Conservation (phyloP, 92 coral and sea anemone genomes). For the Palythoa grandiflora region DNA sequence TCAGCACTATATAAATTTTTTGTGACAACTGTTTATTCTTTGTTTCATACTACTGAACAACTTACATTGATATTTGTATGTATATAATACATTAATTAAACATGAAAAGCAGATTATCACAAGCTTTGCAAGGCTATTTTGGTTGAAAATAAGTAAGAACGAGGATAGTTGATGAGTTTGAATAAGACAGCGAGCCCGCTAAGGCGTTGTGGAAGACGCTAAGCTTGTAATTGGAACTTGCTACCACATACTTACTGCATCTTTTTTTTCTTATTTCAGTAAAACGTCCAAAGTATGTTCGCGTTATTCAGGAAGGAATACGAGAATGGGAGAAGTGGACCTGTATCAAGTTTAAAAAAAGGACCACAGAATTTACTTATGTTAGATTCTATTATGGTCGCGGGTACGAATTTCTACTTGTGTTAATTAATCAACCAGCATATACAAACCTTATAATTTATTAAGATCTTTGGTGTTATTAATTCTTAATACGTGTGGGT, state of each 20-base stretch:
- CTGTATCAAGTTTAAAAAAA: slow-evolving; percentile 39
- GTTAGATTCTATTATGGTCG: slow-evolving; percentile 41
- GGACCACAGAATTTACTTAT: slow-evolving; percentile 25
- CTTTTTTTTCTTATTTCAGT: not conserved
- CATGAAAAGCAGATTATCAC: too few relatives aligned
- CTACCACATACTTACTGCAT: not conserved
- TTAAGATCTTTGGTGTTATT: too few relatives aligned
- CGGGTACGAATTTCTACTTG: not conserved
- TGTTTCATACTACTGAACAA: too few relatives aligned
- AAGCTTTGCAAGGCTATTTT: too few relatives aligned
- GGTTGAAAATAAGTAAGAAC: too few relatives aligned
- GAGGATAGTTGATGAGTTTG: too few relatives aligned
- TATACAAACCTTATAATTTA: not conserved
- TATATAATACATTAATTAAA: not conserved
- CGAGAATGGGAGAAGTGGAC: slow-evolving; percentile 50
- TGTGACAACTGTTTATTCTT: too few relatives aligned
- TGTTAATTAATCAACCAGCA: not conserved
- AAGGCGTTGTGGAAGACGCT: not conserved
- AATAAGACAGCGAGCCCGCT: too few relatives aligned
- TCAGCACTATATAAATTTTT: too few relatives aligned
- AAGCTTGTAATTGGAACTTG: not conserved
- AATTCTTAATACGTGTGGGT: too few relatives aligned
- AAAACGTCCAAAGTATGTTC: slow-evolving; percentile 31
- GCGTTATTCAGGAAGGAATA: slow-evolving; percentile 25
- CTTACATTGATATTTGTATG: too few relatives aligned